Base-by-base conservation (phyloP, 1,140 invertebrate genomes). In the Scaptomyza pallida region DNA sequence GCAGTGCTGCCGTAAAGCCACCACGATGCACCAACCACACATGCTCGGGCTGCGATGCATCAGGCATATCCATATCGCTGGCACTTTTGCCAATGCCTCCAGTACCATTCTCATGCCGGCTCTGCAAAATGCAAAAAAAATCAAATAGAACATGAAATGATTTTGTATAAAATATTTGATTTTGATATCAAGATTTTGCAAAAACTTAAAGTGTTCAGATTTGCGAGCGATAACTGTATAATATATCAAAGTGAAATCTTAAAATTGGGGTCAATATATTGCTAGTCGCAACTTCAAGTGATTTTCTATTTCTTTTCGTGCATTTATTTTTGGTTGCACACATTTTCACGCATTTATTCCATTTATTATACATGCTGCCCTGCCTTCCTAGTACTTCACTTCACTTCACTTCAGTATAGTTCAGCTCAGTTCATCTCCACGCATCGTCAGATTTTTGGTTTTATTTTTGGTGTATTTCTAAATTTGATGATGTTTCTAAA, bases 1-100 rank as follows among this genome's bases (percentile, higher is more conserved):
- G 94, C 55, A 95, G 93, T 2, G 96, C 96, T 0, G 95, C 94
- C 2, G 97, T 95, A 91, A 98, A 99, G 3, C 97, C 98, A 23
- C 95, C 96, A 35, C 96, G 94, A 91, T 99, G 97, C 6, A 98
- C 94, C 67, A 99, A 92, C 98, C 98, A 99, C 77, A 98, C 93
- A 62, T 94, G 83, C 60, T 88, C 78, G 45, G 94, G 74, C 56
- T 82, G 78, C 23, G 64, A 48, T 52, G 97, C 96, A 9, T 95
- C 94, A 61, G 96, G 94, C 68, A 96, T 91, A 95, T 96, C 95
- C 86, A 97, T 96, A 56, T 93, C 92, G 74, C 93, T 93, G 52
- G 37, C 35, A 16, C 68, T 60, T 35, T 62, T 68, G 44, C 64
- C 37, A 57, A 72, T 30, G n/a, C 33, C 37, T 40, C 59, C 85